Base-by-base conservation (phyloP, 2,797 vertebrate genomes). In the Mallotus villosus region DNA sequence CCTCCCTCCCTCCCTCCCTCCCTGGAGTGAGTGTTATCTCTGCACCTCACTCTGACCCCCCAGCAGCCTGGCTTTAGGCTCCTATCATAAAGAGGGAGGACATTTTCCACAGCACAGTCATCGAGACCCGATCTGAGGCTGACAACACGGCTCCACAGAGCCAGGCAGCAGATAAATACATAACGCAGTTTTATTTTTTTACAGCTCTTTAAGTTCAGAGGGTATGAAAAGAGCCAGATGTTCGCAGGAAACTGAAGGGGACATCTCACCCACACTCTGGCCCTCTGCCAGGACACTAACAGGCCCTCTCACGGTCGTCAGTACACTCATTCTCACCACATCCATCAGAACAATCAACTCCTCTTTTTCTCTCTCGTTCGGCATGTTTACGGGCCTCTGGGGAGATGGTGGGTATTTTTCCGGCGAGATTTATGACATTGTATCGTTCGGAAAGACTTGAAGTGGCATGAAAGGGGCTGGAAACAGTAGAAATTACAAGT, bases 201-300 rank as follows among this genome's bases (percentile, higher is more conserved):
- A 84, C 65, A 61, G 70, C 25, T 19, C 73, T 68, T 78, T 61
- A 57, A 70, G 70, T 80, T 70, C 25, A 79, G 29, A 60, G 59
- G 78, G 75, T 72, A 19, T 79, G 76, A 85, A 74, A 85, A 11
- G 22, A 86, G 79, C 49, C 82, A 87, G 83, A 86, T 83, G 77
- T 59, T 76, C 81, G 72, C 49, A 19, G 55, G 68, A 78, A 78
- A 72, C 14, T 37, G 67, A 82, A 75, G 55, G 53, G 72, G 72
- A 4, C 0, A 1, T 57, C 64, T 80, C 61, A 71, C 69, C 51
- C 22, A 21, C 55, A 58, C 19, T 19, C 5, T 12, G 3, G 16
- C 61, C 61, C 4, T 1, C 11, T 4, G 27, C 61, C 12, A 46
- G 9, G 8, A 46, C 41, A 46, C 41, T 14, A 46, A 46, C 41